Conservation (phyloP, 2,888 invertebrate genomes). For the Phania funesta region DNA sequence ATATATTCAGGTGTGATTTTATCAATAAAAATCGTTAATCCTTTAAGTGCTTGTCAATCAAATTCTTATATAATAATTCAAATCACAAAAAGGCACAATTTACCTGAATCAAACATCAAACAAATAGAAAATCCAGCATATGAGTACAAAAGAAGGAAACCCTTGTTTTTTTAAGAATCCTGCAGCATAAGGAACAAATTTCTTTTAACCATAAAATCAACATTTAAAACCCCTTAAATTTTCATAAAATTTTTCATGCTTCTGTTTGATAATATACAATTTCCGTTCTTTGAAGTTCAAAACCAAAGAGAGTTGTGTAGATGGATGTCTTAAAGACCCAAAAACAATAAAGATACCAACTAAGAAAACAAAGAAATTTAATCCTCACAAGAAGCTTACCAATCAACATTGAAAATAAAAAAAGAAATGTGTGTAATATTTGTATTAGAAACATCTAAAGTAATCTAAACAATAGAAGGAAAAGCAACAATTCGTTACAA, state of each 20-base stretch:
- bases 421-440: not conserved
- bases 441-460: not conserved
- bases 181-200: constrained; percentile 18
- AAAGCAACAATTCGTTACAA: not conserved
- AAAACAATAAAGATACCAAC: not conserved
- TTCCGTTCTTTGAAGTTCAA: constrained; percentile 10
- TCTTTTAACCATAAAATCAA: constrained; percentile 4
- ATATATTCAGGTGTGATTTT: constrained; percentile 35
- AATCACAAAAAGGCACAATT: not conserved
- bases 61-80: constrained; percentile 12
- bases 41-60: constrained; percentile 59
- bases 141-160: constrained; percentile 3
- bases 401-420: not conserved
- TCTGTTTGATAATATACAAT: constrained; percentile 5
- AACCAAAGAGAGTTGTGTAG: not conserved
- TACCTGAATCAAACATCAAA: constrained; percentile 8
- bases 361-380: not conserved
- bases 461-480: not conserved
- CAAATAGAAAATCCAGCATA: not conserved
- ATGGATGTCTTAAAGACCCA: not conserved
- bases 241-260: constrained; percentile 9
- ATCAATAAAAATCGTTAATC: constrained; percentile 21
- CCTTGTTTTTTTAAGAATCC: not conserved
- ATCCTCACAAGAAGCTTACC: constrained; percentile 15
- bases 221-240: constrained; percentile 20